Base-by-base conservation (phyloP, 2,888 invertebrate genomes). In the Acleris laterana region DNA sequence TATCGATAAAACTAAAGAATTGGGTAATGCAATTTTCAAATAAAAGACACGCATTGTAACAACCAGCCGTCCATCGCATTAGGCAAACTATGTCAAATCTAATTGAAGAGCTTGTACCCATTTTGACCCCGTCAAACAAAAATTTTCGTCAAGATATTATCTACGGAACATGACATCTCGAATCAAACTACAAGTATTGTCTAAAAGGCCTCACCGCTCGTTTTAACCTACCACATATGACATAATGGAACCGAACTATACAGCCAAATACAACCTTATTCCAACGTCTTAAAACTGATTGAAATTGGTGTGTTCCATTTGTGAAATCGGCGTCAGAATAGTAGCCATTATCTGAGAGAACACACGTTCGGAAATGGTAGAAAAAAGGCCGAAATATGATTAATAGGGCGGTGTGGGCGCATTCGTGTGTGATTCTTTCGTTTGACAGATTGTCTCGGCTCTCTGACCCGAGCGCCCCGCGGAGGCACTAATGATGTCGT, bases 381-480 rank as follows among this genome's bases (percentile, higher is more conserved):
- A 90, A 91, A 91, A 90, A 88, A 88, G 78, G 77, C 84, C 85
- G 86, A 89, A 90, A 90, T 88, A 91, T 91, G 92, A 93, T 93
- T 91, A 90, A 93, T 93, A 91, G 90, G 89, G 78, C 85, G 81
- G 84, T 85, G 86, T 83, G 81, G 88, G 81, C 82, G 77, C 77
- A 80, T 76, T 80, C 82, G 88, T 88, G 86, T 91, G 91, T 91
- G 92, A 92, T 92, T 90, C 90, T 88, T 87, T 87, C 84, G 81
- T 89, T 88, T 93, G 93, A 93, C 93, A 92, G 92, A 93, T 93
- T 92, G 93, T 92, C 92, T 90, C 91, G 86, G 80, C 88, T 89
- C 86, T 87, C 84, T 90, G 90, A 89, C 90, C 90, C 80, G 81
- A 87, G 90, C 90, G 81, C 90, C 92, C 92, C 89, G 89, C 77